Evolutionary conservation across 2,113 vertebrate genomes (phyloP).

Genomic region (Motacilla tschutschensis): DNA sequence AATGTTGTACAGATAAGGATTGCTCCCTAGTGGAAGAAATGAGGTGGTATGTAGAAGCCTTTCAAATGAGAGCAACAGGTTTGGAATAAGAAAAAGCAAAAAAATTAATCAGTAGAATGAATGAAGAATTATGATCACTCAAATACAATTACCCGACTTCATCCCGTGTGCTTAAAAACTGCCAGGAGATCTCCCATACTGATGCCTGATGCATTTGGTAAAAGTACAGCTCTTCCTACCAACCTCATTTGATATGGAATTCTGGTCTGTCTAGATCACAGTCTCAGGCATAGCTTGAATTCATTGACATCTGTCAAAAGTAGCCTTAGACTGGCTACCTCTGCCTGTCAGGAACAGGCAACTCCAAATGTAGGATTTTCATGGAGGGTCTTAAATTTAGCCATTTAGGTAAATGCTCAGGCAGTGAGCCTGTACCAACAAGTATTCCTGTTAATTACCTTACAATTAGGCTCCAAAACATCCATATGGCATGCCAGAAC

Average conservation of each 20-base stretch:
- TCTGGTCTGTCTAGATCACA: background rate
- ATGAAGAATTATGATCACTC: background rate
- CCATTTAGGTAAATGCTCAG: background rate
- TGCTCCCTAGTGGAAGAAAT: constrained; percentile 43
- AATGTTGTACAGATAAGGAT: constrained; percentile 37
- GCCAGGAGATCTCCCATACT: background rate
- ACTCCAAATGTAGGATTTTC: background rate
- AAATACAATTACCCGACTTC: background rate
- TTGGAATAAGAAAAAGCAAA: background rate
- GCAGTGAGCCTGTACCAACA: background rate
- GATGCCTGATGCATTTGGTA: background rate
- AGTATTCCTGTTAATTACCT: background rate
- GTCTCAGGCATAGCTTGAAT: background rate
- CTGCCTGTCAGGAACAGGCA: background rate
- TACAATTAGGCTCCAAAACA: background rate
- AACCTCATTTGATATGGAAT: background rate
- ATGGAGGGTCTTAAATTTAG: background rate
- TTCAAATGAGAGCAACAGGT: constrained; percentile 21
- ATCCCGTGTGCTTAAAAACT: background rate
- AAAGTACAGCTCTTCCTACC: background rate
- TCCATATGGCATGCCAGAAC: background rate
- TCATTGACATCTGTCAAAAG: background rate
- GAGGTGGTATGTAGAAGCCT: background rate
- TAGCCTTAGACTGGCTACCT: background rate
- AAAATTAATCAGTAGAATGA: background rate